phyloP scores from a whole-genome alignment of 2,888 invertebrate species.

The Sarcophaga subvicina region DNA sequence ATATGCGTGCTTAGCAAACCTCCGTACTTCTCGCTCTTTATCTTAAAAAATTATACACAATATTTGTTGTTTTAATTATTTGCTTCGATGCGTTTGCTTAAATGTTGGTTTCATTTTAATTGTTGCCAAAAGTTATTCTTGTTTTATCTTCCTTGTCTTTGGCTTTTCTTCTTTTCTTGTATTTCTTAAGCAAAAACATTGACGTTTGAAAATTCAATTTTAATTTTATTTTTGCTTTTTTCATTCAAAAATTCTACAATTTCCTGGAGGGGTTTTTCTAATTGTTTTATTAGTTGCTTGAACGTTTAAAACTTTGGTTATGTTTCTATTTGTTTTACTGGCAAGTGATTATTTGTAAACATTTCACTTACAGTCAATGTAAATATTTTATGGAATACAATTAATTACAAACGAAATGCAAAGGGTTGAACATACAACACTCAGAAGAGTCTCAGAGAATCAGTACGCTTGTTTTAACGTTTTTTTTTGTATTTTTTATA shows the following conservation, averaged over 20 bases:
- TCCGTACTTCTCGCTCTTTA: background rate
- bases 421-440: slow-evolving; percentile 18
- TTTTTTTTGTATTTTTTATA: background rate
- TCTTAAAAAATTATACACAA: background rate
- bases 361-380: slow-evolving; percentile 74
- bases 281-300: slow-evolving; percentile 50
- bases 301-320: slow-evolving; percentile 27
- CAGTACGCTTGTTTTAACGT: no score
- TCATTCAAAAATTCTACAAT: slow-evolving; percentile 57
- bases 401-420: slow-evolving; percentile 45
- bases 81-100: slow-evolving; percentile 61
- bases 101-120: slow-evolving; percentile 59
- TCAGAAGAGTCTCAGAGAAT: background rate
- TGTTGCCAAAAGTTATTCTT: slow-evolving; percentile 59
- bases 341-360: slow-evolving; percentile 74
- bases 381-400: slow-evolving; percentile 53
- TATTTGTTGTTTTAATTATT: slow-evolving; percentile 65
- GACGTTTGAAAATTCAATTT: slow-evolving; percentile 34
- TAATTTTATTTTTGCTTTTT: slow-evolving; percentile 31
- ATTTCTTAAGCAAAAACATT: background rate
- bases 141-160: slow-evolving; percentile 20
- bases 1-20: slow-evolving; percentile 36
- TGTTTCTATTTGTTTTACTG: slow-evolving; percentile 41
- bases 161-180: background rate
- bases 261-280: slow-evolving; percentile 60